A percentile compares a stretch with the other conserved stretches of the same genome.
These are phyloP conservation scores for Oncorhynchus kisutch DNA, from an alignment of 2,113 vertebrate species.

Conservation along the genomic window DNA sequence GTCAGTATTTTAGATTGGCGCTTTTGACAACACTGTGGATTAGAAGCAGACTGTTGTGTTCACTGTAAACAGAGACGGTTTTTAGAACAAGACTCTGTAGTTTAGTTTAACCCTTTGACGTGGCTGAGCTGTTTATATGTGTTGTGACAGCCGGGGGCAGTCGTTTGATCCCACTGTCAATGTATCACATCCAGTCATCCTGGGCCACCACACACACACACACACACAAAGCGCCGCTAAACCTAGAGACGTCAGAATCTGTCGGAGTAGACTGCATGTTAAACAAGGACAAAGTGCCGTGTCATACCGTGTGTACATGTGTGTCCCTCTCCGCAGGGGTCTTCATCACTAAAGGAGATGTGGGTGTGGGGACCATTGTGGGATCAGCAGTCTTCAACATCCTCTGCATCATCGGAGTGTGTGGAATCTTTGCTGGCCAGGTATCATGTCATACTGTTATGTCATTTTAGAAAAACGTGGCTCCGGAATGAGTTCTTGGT, in stretches of 20 bases:
- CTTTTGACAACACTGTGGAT: too few relatives aligned
- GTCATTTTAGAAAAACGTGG: too few relatives aligned
- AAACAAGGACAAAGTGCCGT: background rate
- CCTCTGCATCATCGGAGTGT: conserved; percentile 85
- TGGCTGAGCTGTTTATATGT: too few relatives aligned
- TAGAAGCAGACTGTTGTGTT: too few relatives aligned
- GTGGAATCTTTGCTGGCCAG: conserved; percentile 85
- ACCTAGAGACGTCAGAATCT: background rate
- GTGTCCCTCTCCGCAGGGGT: conserved; percentile 66
- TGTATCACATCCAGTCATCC: background rate
- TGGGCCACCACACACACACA: background rate
- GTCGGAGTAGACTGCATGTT: background rate
- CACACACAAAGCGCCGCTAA: background rate
- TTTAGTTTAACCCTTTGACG: too few relatives aligned
- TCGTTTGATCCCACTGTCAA: background rate
- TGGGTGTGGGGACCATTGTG: conserved; percentile 85
- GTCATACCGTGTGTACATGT: background rate
- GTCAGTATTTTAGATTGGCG: too few relatives aligned
- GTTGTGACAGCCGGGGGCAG: too few relatives aligned
- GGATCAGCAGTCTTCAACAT: conserved; percentile 87
- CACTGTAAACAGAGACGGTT: too few relatives aligned
- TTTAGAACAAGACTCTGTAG: too few relatives aligned
- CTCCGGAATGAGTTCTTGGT: too few relatives aligned
- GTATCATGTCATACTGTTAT: conserved; percentile 56
- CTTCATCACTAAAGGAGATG: conserved; percentile 86